These are phyloP conservation scores for Rhagium mordax DNA, from an alignment of 2,888 invertebrate species.

Conservation along the genomic window DNA sequence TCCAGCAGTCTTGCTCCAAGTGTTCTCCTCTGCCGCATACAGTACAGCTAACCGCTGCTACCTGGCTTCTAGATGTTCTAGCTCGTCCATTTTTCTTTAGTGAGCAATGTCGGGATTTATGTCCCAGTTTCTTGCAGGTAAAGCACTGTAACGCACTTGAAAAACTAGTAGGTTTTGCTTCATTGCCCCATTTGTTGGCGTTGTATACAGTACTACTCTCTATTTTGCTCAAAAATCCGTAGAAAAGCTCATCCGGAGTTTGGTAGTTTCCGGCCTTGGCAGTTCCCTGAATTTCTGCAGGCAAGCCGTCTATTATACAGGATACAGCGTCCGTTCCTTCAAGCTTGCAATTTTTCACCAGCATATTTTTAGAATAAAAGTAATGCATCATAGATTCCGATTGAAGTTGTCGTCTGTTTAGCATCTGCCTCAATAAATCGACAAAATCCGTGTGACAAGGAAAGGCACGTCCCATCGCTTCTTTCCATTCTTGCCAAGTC, in stretches of 20 bases:
- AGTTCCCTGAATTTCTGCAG: background rate
- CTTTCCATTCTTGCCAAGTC: slow-evolving; percentile 52
- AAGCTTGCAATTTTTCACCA: slow-evolving; percentile 11
- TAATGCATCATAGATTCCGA: slow-evolving; percentile 28
- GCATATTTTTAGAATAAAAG: slow-evolving; percentile 7
- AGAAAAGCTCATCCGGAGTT: slow-evolving; percentile 23
- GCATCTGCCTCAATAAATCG: slow-evolving; percentile 56
- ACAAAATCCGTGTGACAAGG: slow-evolving; percentile 54
- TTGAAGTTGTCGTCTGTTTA: slow-evolving; percentile 51
- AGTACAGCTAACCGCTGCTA: too few species aligned
- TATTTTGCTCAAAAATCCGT: slow-evolving; percentile 19
- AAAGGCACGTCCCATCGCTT: slow-evolving; percentile 41
- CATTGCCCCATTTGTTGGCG: too few species aligned
- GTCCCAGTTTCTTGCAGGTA: too few species aligned
- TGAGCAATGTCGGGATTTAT: background rate
- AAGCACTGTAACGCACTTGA: too few species aligned
- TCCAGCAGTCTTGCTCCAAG: too few species aligned
- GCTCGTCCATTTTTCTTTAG: background rate
- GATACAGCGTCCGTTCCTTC: background rate
- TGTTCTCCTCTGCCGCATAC: too few species aligned
- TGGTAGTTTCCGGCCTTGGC: slow-evolving; percentile 18
- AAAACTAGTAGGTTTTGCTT: too few species aligned
- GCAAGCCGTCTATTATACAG: background rate
- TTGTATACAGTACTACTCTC: background rate
- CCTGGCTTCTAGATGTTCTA: too few species aligned